These are phyloP conservation scores for Drosophila bifasciata DNA, from an alignment of 1,140 invertebrate species.

Conservation along the genomic window DNA sequence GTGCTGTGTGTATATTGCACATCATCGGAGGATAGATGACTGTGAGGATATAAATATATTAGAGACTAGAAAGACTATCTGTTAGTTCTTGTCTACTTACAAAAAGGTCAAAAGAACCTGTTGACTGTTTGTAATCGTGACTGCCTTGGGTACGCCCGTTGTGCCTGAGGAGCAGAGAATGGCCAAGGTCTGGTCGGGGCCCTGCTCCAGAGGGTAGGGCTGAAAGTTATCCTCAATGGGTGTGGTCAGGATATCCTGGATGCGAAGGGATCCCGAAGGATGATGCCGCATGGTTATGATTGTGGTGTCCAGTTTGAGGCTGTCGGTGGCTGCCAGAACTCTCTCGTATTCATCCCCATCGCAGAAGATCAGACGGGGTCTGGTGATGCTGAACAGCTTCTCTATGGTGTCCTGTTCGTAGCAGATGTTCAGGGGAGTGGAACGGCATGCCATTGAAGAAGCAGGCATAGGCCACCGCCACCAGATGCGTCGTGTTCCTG, in stretches of 20 bases:
- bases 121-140: slow-evolving; percentile 87
- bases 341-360: slow-evolving; percentile 49
- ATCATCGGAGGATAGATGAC: slow-evolving; percentile 36
- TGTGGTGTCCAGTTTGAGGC: slow-evolving; percentile 8
- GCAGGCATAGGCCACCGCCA: slow-evolving; percentile 52
- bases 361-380: slow-evolving; percentile 50
- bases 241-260: slow-evolving; percentile 38
- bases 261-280: slow-evolving; percentile 17
- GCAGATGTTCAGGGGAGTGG: slow-evolving; percentile 17
- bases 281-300: slow-evolving; percentile 56
- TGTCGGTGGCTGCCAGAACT: slow-evolving; percentile 26
- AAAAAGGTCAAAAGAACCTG: slow-evolving; percentile 18
- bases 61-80: background rate
- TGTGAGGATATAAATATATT: background rate
- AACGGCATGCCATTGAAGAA: slow-evolving; percentile 61
- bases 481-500: slow-evolving; percentile 45
- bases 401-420: slow-evolving; percentile 20
- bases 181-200: slow-evolving; percentile 62
- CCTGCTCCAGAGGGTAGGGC: slow-evolving; percentile 37
- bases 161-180: slow-evolving; percentile 88
- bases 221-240: slow-evolving; percentile 24
- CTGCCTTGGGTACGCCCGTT: slow-evolving; percentile 91
- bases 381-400: slow-evolving; percentile 32
- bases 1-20: slow-evolving; percentile 47
- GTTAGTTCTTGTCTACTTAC: slow-evolving; percentile 6